These are phyloP conservation scores for Aptenodytes patagonicus DNA, from an alignment of 2,113 vertebrate genomes.

Conservation along the genomic window DNA sequence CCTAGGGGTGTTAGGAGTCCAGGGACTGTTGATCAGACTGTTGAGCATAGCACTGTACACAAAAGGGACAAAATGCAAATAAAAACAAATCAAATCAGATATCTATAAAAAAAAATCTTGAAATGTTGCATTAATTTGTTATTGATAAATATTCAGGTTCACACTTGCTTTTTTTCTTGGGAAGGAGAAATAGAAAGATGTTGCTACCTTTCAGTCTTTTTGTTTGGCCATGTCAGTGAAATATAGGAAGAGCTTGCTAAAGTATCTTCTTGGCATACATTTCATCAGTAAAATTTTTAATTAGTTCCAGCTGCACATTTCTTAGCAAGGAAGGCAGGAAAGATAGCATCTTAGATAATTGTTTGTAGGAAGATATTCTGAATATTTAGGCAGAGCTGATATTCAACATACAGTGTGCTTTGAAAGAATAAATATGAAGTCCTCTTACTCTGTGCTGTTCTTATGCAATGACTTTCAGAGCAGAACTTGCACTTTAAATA, in stretches of 20 bases:
- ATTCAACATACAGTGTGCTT: background rate
- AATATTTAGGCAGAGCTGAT: background rate
- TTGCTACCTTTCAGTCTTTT: background rate
- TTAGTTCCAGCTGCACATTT: background rate
- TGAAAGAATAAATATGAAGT: background rate
- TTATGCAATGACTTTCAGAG: background rate
- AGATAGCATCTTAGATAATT: background rate
- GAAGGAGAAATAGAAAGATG: background rate
- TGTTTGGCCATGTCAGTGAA: background rate
- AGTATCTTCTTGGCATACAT: background rate
- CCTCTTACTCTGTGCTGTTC: background rate
- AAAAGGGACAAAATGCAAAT: background rate
- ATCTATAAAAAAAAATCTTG: background rate
- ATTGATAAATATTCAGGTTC: background rate
- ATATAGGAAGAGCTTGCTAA: background rate
- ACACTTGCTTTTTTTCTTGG: background rate
- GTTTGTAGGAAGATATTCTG: background rate
- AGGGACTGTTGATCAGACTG: background rate
- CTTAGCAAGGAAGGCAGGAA: background rate
- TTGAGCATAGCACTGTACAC: background rate
- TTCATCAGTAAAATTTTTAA: background rate
- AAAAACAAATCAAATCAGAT: background rate
- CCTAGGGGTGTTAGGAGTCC: background rate
- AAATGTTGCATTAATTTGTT: background rate
- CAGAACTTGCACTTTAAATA: background rate